Conservation (phyloP, 2,888 invertebrate genomes). For the Metallyticus violacea region DNA sequence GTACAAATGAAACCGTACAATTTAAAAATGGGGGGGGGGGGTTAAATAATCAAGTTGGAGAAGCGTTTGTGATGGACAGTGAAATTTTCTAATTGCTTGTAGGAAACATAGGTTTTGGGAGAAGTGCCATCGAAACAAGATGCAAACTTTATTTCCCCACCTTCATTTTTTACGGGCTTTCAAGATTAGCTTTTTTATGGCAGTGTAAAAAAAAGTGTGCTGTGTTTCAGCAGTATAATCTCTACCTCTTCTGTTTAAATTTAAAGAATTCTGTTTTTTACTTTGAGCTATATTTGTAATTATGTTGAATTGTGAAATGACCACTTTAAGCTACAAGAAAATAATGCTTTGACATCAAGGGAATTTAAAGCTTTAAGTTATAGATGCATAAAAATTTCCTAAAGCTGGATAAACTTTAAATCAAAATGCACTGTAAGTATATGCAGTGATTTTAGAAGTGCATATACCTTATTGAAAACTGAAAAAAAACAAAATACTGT, state of each 20-base stretch:
- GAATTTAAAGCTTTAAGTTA: too few species aligned
- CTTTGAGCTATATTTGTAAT: neutral
- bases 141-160: neutral
- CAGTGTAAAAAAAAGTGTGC: conserved; percentile 1
- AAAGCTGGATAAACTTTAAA: too few species aligned
- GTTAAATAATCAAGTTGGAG: neutral
- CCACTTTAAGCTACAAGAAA: neutral
- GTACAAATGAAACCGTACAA: neutral
- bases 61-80: neutral
- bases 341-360: neutral
- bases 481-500: too few species aligned
- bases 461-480: too few species aligned
- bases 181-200: neutral
- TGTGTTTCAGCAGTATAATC: neutral
- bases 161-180: neutral
- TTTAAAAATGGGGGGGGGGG: neutral
- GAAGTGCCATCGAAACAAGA: neutral
- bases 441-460: too few species aligned
- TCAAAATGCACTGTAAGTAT: too few species aligned
- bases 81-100: neutral
- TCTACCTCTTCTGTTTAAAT: neutral
- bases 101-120: neutral
- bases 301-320: neutral
- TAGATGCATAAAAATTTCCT: too few species aligned
- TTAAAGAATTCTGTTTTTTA: neutral